Evolutionary conservation across 2,797 vertebrate species (phyloP).

Genomic region (Sebastes iracundus): DNA sequence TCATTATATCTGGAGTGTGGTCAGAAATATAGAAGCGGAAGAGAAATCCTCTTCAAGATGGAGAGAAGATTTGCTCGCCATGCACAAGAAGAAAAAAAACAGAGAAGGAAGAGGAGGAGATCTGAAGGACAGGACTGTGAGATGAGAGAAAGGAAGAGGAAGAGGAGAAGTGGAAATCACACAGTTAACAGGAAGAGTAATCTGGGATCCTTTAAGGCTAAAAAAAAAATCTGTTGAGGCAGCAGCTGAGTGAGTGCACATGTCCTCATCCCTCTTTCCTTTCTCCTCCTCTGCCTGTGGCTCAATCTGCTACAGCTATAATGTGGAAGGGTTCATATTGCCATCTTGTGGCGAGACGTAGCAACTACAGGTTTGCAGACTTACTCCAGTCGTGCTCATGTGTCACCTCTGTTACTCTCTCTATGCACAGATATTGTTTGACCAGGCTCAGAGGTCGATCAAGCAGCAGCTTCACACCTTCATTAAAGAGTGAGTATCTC

Average conservation of each 20-base stretch:
- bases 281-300: conserved; percentile 18
- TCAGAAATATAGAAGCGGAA: conserved; percentile 6
- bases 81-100: neutral
- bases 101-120: neutral
- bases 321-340: conserved; percentile 7
- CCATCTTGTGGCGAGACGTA: conserved; percentile 55
- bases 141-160: neutral
- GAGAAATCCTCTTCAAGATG: neutral
- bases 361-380: neutral
- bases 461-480: conserved; percentile 96
- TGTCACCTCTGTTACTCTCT: conserved; percentile 10
- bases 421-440: conserved; percentile 91
- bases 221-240: conserved; percentile 41
- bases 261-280: conserved; percentile 6
- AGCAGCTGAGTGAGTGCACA: conserved; percentile 35
- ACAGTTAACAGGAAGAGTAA: conserved; percentile 22
- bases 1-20: neutral
- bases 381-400: neutral
- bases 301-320: neutral
- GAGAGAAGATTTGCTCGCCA: neutral
- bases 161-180: neutral
- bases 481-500: conserved; percentile 93
- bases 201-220: conserved; percentile 13
- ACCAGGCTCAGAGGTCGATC: conserved; percentile 97
- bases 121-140: neutral